Evolutionary conservation across 2,113 vertebrate species (phyloP), one percentile per base, ranked within the genome.

Genomic region (Scophthalmus maximus): DNA sequence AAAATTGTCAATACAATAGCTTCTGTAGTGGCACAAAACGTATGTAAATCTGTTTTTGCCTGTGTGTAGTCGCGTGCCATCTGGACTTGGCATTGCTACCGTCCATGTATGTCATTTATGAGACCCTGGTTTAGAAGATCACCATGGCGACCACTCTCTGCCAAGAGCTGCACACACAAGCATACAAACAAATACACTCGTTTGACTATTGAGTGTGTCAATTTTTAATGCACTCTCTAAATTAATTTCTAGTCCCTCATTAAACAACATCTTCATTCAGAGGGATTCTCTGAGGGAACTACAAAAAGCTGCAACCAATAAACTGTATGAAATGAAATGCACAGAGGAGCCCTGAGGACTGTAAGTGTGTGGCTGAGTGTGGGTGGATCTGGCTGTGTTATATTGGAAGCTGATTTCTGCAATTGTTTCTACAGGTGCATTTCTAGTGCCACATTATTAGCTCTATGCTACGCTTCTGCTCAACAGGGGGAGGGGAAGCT

Each of bases 131-230:
- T 81, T 15, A 46, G 36, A 42, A 56, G 60, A 85, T 86, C 82
- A 71, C 84, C 77, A 86, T 85, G 87, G 85, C 69, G 81, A 89
- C 85, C 36, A 61, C 36, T 73, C 68, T 86, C 46, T 84, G 49
- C 50, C 79, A 77, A 73, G 57, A 74, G 38, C 53, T 79, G 61
- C 61, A 63, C 64, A 79, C 68, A 66, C 60, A 74, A 25, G 56
- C 36, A 44, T 64, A 76, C 68, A 76, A 62, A 78, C 44, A 76
- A 56, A 66, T n/a, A 51, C 74, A 46, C 50, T 46, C 66, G 64
- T 76, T 68, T 70, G 52, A 83, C 61, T 40, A 17, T 25, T 66
- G 36, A 38, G n/a, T n/a, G 6, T 68, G 82, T 80, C 40, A 68
- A 84, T 82, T 76, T 83, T 88, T 84, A 61, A 80, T 73, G 61